Base-by-base conservation (phyloP, 2,797 vertebrate genomes). In the Tragopan temminckii region DNA sequence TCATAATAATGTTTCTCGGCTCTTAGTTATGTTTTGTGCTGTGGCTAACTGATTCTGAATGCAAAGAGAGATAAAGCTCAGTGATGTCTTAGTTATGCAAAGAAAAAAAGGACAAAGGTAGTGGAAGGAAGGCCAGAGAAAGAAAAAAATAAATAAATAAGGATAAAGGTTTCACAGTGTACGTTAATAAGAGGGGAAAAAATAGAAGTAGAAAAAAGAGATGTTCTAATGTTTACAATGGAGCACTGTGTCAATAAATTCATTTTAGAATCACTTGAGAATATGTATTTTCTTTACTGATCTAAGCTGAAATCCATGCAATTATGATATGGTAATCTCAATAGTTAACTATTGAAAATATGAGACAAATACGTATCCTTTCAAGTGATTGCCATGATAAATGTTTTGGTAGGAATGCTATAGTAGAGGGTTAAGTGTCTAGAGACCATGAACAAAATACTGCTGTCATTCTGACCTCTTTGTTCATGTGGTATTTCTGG, bases 131-230 rank as follows among this genome's bases (percentile, higher is more conserved):
- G 15, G 17, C 18, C 48, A 70, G 31, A 57, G 48, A 59, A 91
- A 84, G 33, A 82, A 35, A 82, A 70, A 75, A 59, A 20, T 25
- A 24, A 1, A 14, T 46, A 36, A 79, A 74, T 67, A 76, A 59
- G 17, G 10, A 6, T 27, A 19, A 74, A 74, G 33, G 15, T 5
- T 52, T 18, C 17, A 57, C 17, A 58, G 11, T 31, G n/a, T 7
- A 36, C 15, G 18, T 9, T 43, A 66, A 5, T 40, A 10, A 75
- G 55, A 8, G 16, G 11, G 48, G 9, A 75, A 50, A 40, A 36
- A 21, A 53, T 53, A 72, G 58, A 19, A 1, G 1, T 1, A 7
- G 1, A 0, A 0, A 1, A 4, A 14, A 67, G 76, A 61, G 7
- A 11, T 57, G 8, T 80, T 88, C 21, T 46, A 42, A 6, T 67